phyloP scores from a whole-genome alignment of 1,140 invertebrate genomes.

The Notospermus geniculatus region DNA sequence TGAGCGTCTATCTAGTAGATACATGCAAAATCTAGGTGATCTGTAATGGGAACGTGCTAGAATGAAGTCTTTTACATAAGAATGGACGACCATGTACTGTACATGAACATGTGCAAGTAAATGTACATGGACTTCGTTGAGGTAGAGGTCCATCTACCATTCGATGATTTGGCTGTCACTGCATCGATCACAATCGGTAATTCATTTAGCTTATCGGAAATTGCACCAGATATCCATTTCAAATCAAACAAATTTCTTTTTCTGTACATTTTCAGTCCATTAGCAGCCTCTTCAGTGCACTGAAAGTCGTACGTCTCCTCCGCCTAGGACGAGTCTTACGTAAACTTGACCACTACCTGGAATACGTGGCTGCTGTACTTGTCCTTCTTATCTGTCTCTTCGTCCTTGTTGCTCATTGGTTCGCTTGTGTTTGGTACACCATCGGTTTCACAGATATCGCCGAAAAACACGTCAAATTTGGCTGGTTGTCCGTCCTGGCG shows the following conservation, averaged over 20 bases:
- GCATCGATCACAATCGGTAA: background rate
- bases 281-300: conserved; percentile 95
- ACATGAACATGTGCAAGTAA: no score
- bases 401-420: conserved; percentile 57
- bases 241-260: conserved; percentile 10
- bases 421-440: conserved; percentile 93
- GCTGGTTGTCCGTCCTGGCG: conserved; percentile 68
- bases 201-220: background rate
- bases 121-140: no score
- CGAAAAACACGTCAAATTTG: conserved; percentile 37
- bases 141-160: no score
- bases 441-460: conserved; percentile 55
- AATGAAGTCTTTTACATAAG: no score
- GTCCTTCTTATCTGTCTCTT: conserved; percentile 78
- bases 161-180: no score
- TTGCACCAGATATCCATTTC: background rate
- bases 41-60: no score
- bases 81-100: no score
- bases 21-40: no score
- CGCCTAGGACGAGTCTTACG: conserved; percentile 94
- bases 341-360: conserved; percentile 98
- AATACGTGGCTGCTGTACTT: conserved; percentile 99
- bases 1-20: no score
- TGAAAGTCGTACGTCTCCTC: conserved; percentile 96
- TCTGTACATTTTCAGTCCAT: conserved; percentile 73